Evolutionary conservation across 2,888 invertebrate genomes (phyloP).

Genomic region (Plebejus melissa): DNA sequence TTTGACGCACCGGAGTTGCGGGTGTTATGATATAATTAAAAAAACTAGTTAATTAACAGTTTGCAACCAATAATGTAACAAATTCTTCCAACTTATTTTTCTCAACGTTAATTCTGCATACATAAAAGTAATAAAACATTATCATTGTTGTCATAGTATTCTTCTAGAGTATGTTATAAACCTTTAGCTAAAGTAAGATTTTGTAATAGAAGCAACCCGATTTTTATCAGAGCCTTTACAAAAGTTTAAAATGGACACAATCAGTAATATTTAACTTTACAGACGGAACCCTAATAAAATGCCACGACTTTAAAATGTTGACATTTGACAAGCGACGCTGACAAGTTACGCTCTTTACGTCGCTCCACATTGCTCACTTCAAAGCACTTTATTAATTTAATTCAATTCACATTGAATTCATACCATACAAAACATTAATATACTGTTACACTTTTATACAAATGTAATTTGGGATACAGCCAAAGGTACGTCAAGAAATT

Average conservation of each 20-base stretch:
- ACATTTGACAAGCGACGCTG: slow-evolving; percentile 73
- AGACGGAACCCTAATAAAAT: slow-evolving; percentile 40
- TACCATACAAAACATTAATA: slow-evolving; percentile 15
- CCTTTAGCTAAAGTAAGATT: background rate
- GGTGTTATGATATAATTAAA: too few species aligned
- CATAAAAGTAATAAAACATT: too few species aligned
- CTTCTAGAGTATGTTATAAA: too few species aligned
- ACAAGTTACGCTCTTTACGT: slow-evolving; percentile 53
- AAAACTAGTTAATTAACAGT: too few species aligned
- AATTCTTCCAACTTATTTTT: too few species aligned
- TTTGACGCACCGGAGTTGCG: too few species aligned
- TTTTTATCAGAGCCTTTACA: background rate
- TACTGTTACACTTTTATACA: background rate
- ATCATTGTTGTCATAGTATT: too few species aligned
- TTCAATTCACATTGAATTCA: slow-evolving; percentile 11
- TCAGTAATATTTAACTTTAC: background rate
- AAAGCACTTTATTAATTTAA: slow-evolving; percentile 23
- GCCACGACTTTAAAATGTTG: slow-evolving; percentile 64
- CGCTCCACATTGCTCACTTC: slow-evolving; percentile 30
- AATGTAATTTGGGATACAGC: background rate
- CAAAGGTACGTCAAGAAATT: background rate
- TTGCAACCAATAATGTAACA: too few species aligned
- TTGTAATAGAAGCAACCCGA: background rate
- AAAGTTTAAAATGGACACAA: background rate
- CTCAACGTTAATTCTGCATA: too few species aligned